These are phyloP conservation scores for Pyralis farinalis DNA, from an alignment of 2,888 invertebrate species.

Conservation along the genomic window DNA sequence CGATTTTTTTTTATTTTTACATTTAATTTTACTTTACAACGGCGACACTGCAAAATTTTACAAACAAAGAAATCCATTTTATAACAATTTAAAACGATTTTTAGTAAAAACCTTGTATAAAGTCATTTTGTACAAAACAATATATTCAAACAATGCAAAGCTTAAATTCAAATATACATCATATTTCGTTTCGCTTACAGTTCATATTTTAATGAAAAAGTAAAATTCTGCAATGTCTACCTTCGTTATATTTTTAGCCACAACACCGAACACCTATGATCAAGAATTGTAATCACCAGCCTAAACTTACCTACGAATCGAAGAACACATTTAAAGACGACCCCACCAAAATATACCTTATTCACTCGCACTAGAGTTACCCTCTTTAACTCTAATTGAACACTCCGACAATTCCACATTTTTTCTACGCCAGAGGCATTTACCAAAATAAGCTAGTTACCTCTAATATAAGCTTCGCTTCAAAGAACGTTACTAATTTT, in stretches of 20 bases:
- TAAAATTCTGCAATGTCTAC: not conserved
- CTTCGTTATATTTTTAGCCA: conserved; percentile 29
- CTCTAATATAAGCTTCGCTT: too few species aligned
- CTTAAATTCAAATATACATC: not conserved
- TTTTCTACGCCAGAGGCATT: not conserved
- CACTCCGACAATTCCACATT: conserved; percentile 11
- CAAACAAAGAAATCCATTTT: not conserved
- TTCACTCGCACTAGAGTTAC: conserved; percentile 16
- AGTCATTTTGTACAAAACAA: too few species aligned
- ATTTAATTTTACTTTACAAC: conserved; percentile 9
- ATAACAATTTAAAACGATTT: too few species aligned
- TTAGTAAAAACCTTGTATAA: too few species aligned
- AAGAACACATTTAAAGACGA: conserved; percentile 27
- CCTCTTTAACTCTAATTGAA: conserved; percentile 25
- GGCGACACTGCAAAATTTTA: conserved; percentile 9
- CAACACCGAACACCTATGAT: conserved; percentile 43
- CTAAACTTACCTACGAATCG: conserved; percentile 16
- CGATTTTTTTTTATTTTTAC: conserved; percentile 29
- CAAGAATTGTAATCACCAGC: conserved; percentile 15
- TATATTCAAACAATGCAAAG: too few species aligned
- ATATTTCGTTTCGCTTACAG: not conserved
- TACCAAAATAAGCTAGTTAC: too few species aligned
- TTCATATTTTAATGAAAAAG: not conserved
- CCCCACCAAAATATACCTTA: conserved; percentile 34
- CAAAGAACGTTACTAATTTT: too few species aligned